Base-by-base conservation (phyloP, 2,113 vertebrate species). In the Pycnonotus jocosus region DNA sequence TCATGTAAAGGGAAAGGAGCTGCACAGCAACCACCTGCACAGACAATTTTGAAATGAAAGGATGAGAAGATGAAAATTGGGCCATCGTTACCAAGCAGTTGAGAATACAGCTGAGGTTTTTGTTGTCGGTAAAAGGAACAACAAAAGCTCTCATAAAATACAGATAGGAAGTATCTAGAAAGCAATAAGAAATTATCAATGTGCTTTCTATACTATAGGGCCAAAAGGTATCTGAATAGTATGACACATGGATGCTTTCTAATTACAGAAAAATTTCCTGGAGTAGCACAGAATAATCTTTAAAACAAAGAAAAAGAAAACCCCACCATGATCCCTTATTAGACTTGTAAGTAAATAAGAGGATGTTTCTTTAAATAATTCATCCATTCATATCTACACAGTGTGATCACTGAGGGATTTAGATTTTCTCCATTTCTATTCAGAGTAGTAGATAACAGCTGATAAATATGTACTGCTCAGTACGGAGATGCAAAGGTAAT, bases 51-150 rank as follows among this genome's bases (percentile, higher is more conserved):
- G 23, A 60, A 74, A 97, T 96, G 89, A 97, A 98, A 97, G 89
- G 86, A 97, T 28, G 72, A 1, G 4, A 96, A 60, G 68, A 97
- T 96, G 92, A 95, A 98, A 97, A 98, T 79, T 96, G 94, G 87
- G 89, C 96, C 95, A 96, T 96, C 97, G 97, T 98, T 97, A 93
- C 93, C 95, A 95, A 96, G 94, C 92, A 97, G 97, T 85, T 96
- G 86, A 97, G 95, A 95, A 97, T 93, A 82, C 97, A 97, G 97
- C 96, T 97, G 97, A 98, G 92, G 19, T 72, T 91, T 89, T 84
- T 93, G 72, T 80, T 48, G 42, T 31, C 94, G 58, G 47, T 76
- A 93, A 96, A 85, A 95, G 65, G 81, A 94, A 91, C 73, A 96
- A 97, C 61, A 94, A 83, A 94, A 96, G 54, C 86, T 91, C 66